Percentiles rank a stretch among this genome's conserved stretches.
These are phyloP conservation scores for Parascotia fuliginaria DNA, from an alignment of 2,888 invertebrate genomes.

Conservation along the genomic window DNA sequence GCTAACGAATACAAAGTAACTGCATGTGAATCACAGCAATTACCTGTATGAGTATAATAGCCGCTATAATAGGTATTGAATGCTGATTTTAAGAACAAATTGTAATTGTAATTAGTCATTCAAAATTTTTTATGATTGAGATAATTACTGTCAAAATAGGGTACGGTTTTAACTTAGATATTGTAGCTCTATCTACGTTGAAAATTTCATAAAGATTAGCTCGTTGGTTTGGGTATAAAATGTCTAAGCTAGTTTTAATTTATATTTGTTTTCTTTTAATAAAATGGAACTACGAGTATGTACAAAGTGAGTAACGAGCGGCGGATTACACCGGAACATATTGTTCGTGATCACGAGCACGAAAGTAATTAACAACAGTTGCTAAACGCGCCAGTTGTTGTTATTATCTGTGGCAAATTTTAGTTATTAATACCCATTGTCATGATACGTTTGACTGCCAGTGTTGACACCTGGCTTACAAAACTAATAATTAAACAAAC, in stretches of 20 bases:
- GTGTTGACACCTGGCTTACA: slow-evolving; percentile 20
- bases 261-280: slow-evolving; percentile 25
- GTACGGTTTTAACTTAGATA: too few species aligned
- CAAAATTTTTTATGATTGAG: too few species aligned
- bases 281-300: slow-evolving; percentile 30
- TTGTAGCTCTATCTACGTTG: too few species aligned
- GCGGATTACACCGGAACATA: slow-evolving; percentile 58
- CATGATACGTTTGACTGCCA: slow-evolving; percentile 18
- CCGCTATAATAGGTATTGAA: too few species aligned
- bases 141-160: too few species aligned
- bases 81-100: too few species aligned
- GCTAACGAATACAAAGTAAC: too few species aligned
- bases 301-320: slow-evolving; percentile 26
- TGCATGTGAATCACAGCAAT: too few species aligned
- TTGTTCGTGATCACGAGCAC: slow-evolving; percentile 65
- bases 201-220: too few species aligned
- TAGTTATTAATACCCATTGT: slow-evolving; percentile 28
- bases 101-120: too few species aligned
- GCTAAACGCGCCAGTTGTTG: slow-evolving; percentile 53
- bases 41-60: too few species aligned
- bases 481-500: slow-evolving; percentile 3
- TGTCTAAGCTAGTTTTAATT: background rate
- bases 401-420: slow-evolving; percentile 45
- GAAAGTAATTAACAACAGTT: slow-evolving; percentile 69
- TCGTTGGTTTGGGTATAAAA: background rate